Conservation (phyloP, 1,140 invertebrate species). For the Cotesia glomerata region DNA sequence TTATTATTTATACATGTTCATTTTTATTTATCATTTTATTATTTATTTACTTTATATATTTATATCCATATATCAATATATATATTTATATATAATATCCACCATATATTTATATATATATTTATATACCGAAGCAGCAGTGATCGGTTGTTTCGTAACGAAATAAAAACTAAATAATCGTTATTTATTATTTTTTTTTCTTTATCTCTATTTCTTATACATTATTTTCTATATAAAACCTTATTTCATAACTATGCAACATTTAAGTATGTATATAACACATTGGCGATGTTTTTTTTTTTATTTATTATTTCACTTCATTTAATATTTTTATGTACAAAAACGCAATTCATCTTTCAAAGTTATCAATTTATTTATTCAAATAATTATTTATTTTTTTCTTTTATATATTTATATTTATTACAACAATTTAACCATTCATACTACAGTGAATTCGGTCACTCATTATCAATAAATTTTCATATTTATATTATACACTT, state of each 20-base stretch:
- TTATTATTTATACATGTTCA: neutral
- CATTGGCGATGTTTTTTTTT: slow-evolving; percentile 22
- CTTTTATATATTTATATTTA: slow-evolving; percentile 5
- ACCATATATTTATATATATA: neutral
- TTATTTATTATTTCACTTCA: slow-evolving; percentile 19
- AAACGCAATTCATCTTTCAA: neutral
- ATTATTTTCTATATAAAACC: slow-evolving; percentile 26
- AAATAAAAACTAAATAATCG: slow-evolving; percentile 23
- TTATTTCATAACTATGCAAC: slow-evolving; percentile 29
- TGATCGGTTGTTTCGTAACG: slow-evolving; percentile 22
- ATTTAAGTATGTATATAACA: slow-evolving; percentile 33
- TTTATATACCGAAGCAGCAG: slow-evolving; percentile 19
- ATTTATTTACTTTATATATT: neutral
- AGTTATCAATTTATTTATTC: neutral
- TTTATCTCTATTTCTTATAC: slow-evolving; percentile 17
- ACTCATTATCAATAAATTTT: neutral
- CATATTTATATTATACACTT: neutral
- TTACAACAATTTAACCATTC: neutral
- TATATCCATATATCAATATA: neutral
- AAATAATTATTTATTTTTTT: neutral
- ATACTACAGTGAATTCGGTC: neutral
- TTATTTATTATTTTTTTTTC: slow-evolving; percentile 13
- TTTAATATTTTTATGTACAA: neutral
- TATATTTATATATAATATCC: too few relatives aligned
- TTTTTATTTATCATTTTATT: neutral